phyloP scores from a whole-genome alignment of 2,888 invertebrate species.

The Ophion ventricosus region DNA sequence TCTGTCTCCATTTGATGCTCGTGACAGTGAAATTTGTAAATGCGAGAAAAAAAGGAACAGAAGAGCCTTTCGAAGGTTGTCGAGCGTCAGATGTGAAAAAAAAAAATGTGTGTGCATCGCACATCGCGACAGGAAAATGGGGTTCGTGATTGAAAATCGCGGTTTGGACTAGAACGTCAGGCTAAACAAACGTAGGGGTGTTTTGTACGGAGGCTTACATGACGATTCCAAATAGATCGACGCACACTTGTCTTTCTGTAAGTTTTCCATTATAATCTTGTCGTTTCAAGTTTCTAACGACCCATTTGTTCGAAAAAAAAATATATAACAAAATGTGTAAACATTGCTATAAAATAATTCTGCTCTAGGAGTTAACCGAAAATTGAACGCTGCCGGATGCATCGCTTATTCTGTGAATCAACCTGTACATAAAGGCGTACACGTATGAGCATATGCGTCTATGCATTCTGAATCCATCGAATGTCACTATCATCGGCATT shows the following conservation, averaged over 20 bases:
- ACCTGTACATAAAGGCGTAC: not conserved
- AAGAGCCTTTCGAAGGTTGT: slow-evolving; percentile 9
- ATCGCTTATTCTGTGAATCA: not conserved
- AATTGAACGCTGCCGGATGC: no score
- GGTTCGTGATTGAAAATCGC: slow-evolving; percentile 66
- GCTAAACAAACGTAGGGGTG: slow-evolving; percentile 33
- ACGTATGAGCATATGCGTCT: not conserved
- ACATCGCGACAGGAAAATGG: slow-evolving; percentile 37
- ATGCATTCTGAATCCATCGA: slow-evolving; percentile 2
- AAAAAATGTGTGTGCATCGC: not conserved
- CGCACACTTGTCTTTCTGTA: not conserved
- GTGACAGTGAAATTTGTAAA: slow-evolving; percentile 22
- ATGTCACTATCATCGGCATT: slow-evolving; percentile 31
- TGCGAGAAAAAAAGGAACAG: slow-evolving; percentile 15
- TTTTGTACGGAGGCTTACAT: not conserved
- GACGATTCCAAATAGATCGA: not conserved
- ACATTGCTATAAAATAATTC: not conserved
- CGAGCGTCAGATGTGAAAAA: slow-evolving; percentile 1
- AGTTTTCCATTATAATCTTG: not conserved
- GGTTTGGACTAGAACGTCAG: slow-evolving; percentile 51
- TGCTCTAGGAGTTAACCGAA: no score
- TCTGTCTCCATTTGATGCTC: slow-evolving; percentile 35
- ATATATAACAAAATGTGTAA: not conserved
- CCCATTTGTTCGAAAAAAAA: not conserved
- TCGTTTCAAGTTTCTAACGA: not conserved